Percentiles rank a stretch among this genome's conserved stretches.
Evolutionary conservation across 1,140 invertebrate genomes (phyloP).

Genomic region (Hesperophylax magnus): DNA sequence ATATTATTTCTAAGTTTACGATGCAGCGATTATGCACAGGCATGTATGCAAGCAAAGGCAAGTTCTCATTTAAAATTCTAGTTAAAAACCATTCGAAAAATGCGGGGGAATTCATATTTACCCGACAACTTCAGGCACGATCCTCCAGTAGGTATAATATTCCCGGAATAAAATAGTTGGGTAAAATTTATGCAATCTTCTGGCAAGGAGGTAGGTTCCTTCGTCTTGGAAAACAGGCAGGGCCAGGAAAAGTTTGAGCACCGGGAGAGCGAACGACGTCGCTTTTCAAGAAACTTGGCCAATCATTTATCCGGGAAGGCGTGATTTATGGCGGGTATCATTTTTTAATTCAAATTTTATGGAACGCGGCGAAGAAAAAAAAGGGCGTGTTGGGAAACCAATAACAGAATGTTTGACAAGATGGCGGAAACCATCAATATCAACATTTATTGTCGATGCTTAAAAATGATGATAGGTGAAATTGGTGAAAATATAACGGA

Average conservation of each 20-base stretch:
- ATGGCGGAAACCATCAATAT: neutral
- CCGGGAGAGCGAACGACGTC: neutral
- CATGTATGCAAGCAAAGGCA: neutral
- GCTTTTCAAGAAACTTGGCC: neutral
- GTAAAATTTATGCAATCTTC: neutral
- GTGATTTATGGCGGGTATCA: conserved; percentile 29
- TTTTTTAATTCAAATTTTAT: conserved; percentile 38
- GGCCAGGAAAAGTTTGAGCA: neutral
- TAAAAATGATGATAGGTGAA: conserved; percentile 27
- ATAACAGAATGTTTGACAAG: neutral
- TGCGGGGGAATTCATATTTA: neutral
- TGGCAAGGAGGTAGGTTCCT: neutral
- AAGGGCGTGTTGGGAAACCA: neutral
- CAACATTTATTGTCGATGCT: neutral
- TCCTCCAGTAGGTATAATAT: neutral
- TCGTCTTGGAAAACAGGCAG: neutral
- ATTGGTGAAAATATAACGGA: neutral
- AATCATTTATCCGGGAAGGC: conserved; percentile 12
- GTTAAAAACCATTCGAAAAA: neutral
- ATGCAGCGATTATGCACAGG: neutral
- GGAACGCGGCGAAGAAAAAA: neutral
- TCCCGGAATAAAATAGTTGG: neutral
- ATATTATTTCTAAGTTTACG: neutral
- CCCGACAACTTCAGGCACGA: neutral
- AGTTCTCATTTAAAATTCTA: neutral